Percentiles rank a stretch among this genome's conserved stretches.
Evolutionary conservation across 2,113 vertebrate genomes (phyloP).

Genomic region (Puntigrus tetrazona): DNA sequence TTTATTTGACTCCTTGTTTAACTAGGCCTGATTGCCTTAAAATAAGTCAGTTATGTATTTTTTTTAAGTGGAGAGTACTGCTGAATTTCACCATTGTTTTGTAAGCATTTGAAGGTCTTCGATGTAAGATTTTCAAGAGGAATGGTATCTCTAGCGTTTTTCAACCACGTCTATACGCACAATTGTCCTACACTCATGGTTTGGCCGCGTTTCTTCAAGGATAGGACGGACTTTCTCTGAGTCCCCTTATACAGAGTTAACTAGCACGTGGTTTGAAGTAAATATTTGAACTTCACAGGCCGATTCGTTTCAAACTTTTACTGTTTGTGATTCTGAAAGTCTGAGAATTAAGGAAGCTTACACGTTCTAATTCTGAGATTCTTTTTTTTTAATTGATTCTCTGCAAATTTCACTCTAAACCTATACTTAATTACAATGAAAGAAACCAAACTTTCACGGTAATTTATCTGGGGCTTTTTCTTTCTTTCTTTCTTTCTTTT

Average conservation of each 20-base stretch:
- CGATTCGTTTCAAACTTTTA: neutral
- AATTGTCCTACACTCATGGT: neutral
- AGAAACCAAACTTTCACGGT: neutral
- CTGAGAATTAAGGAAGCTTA: neutral
- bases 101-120: neutral
- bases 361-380: neutral
- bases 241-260: neutral
- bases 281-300: neutral
- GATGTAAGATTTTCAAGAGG: slow-evolving; percentile 21
- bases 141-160: slow-evolving; percentile 23
- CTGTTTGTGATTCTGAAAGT: neutral
- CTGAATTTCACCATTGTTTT: slow-evolving; percentile 40
- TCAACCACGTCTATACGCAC: neutral
- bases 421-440: neutral
- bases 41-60: slow-evolving; percentile 39
- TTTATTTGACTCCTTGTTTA: slow-evolving; percentile 42
- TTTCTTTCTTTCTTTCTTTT: neutral
- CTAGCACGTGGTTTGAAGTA: neutral
- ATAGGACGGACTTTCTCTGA: neutral
- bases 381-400: neutral
- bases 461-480: neutral
- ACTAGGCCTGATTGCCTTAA: slow-evolving; percentile 52
- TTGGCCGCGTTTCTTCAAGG: neutral
- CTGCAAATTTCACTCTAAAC: slow-evolving; percentile 6
- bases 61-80: slow-evolving; percentile 24